Evolutionary conservation across 2,888 invertebrate genomes (phyloP), one percentile per base, ranked within the genome.

Genomic region (Psococerastis gibbosa): DNA sequence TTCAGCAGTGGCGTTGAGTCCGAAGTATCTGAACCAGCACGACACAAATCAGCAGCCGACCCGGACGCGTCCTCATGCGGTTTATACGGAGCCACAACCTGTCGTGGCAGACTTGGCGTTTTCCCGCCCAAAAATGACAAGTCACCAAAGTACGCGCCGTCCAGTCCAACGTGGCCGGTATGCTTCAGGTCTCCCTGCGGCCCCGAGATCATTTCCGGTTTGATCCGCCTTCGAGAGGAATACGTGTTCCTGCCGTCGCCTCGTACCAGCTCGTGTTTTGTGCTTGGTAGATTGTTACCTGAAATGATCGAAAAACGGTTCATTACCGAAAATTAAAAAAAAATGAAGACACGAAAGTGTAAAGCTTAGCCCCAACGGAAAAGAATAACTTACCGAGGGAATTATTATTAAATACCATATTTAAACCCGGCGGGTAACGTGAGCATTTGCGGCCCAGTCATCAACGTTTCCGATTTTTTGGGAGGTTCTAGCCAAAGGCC

Each of bases 121-220:
- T 65, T 70, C 47, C 75, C 73, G 2, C 75, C 75, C 13, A 80
- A 65, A 53, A 78, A 75, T 42, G 76, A 72, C 34, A 98, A 77
- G 61, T 98, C 92, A 2, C 97, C 97, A 61, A 98, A 98, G 57
- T 87, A 87, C 22, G 91, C 89, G 1, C 97, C 97, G 60, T 98
- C 97, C 34, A 92, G 69, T 1, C 97, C 97, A 9, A 98, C 89
- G 60, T 98, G 98, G 1, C 78, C 78, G 0, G 92, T 97, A 60
- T 98, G 98, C 55, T 92, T 87, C 16, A 97, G 74, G 60, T 97
- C 95, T 32, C 91, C 92, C 60, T 95, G 92, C 0, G 98, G 97
- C 47, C 84, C 79, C 41, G 94, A 92, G 55, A 97, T 98, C 92
- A 94, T 89, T 59, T 83, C 84, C 6, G 85, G 77, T 46, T 82